Percentiles rank a stretch among this genome's conserved stretches.
These are phyloP conservation scores for Leptopterna dolabrata DNA, from an alignment of 2,888 invertebrate genomes.

Conservation along the genomic window DNA sequence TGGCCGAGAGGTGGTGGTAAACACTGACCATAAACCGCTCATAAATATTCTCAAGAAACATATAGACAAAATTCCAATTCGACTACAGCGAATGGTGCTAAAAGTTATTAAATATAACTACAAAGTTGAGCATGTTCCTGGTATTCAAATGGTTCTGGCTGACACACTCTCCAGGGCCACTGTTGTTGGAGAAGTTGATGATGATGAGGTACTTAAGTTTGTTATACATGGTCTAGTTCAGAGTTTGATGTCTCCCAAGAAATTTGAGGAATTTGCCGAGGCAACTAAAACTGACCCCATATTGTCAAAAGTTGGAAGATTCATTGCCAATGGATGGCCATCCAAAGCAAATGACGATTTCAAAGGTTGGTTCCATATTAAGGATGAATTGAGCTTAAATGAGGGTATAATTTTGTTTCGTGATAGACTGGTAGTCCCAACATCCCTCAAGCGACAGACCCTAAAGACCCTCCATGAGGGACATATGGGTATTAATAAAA, in stretches of 20 bases:
- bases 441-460: not conserved
- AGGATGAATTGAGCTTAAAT: not conserved
- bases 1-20: not conserved
- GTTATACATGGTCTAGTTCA: not conserved
- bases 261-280: too few relatives aligned
- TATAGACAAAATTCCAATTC: too few relatives aligned
- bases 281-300: not conserved
- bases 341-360: not conserved
- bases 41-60: not conserved
- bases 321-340: not conserved
- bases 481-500: conserved; percentile 57
- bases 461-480: conserved; percentile 13
- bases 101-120: too few relatives aligned
- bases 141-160: too few relatives aligned
- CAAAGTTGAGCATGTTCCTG: too few relatives aligned
- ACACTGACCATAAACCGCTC: not conserved
- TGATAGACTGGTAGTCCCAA: not conserved
- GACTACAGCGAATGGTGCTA: too few relatives aligned
- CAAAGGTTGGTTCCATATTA: not conserved
- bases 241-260: not conserved
- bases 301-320: not conserved
- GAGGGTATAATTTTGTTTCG: not conserved
- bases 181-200: too few relatives aligned
- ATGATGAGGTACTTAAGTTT: not conserved
- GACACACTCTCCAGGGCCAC: too few relatives aligned